These are phyloP conservation scores for Apteryx owenii DNA, from an alignment of 2,113 vertebrate species.

Conservation along the genomic window DNA sequence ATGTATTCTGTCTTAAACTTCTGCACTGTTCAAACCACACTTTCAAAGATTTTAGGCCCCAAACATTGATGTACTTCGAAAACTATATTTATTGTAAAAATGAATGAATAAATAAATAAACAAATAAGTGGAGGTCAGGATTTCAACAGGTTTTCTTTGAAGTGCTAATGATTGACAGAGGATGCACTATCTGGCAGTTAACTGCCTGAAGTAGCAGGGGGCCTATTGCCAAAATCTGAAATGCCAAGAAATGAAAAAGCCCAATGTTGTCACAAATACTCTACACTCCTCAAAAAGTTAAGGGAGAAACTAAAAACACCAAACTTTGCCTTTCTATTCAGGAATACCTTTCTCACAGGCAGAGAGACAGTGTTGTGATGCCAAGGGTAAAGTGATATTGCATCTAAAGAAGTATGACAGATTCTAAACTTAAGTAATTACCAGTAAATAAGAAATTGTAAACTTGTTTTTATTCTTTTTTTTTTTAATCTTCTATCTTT, in stretches of 20 bases:
- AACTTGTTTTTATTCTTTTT: neutral
- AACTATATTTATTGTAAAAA: neutral
- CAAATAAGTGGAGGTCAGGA: neutral
- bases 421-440: neutral
- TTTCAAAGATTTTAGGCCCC: neutral
- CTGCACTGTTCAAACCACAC: neutral
- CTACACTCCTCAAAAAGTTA: neutral
- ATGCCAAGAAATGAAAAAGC: slow-evolving; percentile 5
- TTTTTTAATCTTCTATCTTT: neutral
- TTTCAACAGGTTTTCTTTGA: neutral
- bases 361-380: neutral
- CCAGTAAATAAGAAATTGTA: neutral
- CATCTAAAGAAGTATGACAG: neutral
- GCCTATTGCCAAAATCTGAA: neutral
- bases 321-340: neutral
- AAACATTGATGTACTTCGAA: neutral
- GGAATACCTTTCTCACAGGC: neutral
- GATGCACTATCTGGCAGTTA: neutral
- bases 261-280: neutral
- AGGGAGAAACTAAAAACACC: neutral
- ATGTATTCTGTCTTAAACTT: neutral
- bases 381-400: neutral
- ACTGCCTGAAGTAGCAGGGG: neutral
- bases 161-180: neutral
- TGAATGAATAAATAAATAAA: neutral